A percentile compares a stretch with the other conserved stretches of the same genome.
Evolutionary conservation across 1,140 invertebrate genomes (phyloP).

Genomic region (Ruditapes philippinarum): DNA sequence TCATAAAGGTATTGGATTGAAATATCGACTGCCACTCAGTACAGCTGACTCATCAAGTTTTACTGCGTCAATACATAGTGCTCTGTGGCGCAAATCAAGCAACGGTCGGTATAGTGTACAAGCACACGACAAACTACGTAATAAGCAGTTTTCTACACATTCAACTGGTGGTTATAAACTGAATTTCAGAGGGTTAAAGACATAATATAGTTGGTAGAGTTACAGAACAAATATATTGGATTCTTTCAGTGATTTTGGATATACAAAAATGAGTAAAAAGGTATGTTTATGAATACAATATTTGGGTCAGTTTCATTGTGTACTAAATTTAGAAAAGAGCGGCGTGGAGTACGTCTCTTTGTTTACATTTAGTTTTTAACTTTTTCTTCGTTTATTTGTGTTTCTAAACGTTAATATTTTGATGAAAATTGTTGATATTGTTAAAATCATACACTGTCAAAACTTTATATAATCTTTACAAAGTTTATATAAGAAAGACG

Average conservation of each 20-base stretch:
- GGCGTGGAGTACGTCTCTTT: constrained; percentile 52
- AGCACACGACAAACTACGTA: constrained; percentile 63
- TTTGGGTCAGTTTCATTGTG: constrained; percentile 27
- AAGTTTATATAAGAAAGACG: not conserved
- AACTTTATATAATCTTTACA: no score
- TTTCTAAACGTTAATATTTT: no score
- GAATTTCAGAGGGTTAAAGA: constrained; percentile 26
- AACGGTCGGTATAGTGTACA: constrained; percentile 23
- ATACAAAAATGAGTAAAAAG: constrained; percentile 55
- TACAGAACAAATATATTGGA: not conserved
- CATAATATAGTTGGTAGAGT: not conserved
- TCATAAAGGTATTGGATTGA: constrained; percentile 30
- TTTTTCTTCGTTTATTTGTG: not conserved
- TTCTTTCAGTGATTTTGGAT: not conserved
- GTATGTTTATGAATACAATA: constrained; percentile 46
- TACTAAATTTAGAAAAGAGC: constrained; percentile 53
- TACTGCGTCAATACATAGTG: constrained; percentile 61
- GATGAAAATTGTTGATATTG: no score
- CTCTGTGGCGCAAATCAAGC: constrained; percentile 35
- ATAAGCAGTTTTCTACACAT: constrained; percentile 63
- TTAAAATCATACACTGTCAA: no score
- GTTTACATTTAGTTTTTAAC: constrained; percentile 42
- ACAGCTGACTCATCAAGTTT: constrained; percentile 61
- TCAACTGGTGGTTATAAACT: constrained; percentile 51
- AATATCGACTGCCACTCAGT: constrained; percentile 58